Evolutionary conservation across 2,113 vertebrate species (phyloP).

Genomic region (Colaptes auratus): DNA sequence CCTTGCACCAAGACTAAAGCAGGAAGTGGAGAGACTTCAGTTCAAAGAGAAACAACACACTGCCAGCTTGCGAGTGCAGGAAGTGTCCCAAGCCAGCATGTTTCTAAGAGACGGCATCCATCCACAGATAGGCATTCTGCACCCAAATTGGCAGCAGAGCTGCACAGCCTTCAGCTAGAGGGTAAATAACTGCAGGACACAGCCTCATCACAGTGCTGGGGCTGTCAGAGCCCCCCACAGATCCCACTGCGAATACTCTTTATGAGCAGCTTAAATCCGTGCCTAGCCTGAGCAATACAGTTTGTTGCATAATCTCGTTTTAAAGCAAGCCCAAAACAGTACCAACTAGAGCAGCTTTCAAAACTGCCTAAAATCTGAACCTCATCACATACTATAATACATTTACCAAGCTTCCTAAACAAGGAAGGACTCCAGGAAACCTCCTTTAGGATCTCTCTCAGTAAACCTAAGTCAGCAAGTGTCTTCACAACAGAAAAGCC

Average conservation of each 20-base stretch:
- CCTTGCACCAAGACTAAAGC: neutral
- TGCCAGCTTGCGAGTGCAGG: neutral
- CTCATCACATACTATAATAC: neutral
- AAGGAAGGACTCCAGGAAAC: neutral
- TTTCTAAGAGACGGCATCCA: neutral
- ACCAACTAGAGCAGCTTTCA: neutral
- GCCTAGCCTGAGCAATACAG: neutral
- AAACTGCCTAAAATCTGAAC: neutral
- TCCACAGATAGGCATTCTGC: neutral
- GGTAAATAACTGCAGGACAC: neutral
- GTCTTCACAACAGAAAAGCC: neutral
- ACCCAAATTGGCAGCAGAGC: neutral
- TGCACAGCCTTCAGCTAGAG: neutral
- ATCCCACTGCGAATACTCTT: neutral
- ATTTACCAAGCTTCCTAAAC: neutral
- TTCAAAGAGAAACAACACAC: neutral
- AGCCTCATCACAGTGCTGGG: neutral
- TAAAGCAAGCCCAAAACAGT: neutral
- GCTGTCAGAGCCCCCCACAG: neutral
- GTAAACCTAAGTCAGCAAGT: neutral
- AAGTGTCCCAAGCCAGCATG: neutral
- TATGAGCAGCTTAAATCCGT: neutral
- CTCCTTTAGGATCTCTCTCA: neutral
- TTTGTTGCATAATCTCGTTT: neutral
- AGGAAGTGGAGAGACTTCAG: neutral